Evolutionary conservation across 2,888 invertebrate genomes (phyloP), one percentile per base, ranked within the genome.

Genomic region (Drosophila prostipennis): DNA sequence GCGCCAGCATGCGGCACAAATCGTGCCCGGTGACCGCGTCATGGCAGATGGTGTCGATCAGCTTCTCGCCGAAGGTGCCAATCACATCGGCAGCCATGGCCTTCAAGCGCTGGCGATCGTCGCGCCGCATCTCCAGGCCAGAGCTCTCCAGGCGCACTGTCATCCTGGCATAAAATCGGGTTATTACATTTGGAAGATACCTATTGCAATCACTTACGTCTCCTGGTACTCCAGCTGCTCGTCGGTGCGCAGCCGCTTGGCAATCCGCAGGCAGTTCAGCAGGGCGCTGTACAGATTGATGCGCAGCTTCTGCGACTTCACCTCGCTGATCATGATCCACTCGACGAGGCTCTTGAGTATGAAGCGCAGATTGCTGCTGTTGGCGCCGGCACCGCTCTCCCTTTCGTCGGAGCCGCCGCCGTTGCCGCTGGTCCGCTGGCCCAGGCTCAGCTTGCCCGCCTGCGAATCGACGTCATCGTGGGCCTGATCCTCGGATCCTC

Each of bases 11-110:
- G 92, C 97, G 95, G 87, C 97, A 97, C 11, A 98, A 95, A 79
- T 98, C 97, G 89, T 97, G 97, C 0, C 97, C 97, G 1, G 96
- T 96, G 10, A 96, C 96, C 68, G 96, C 96, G 91, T 98, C 98
- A 57, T 96, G 95, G 78, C 97, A 97, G 56, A 98, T 91, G 37
- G 95, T 95, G 78, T 96, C 95, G 89, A 97, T 95, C 49, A 98
- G 91, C 86, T 95, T 95, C 74, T 96, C 96, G 0, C 97, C 97
- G 79, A 96, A 97, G 5, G 95, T 94, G 16, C 94, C 93, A 26
- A 97, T 93, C 0, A 95, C 94, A 74, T 95, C 94, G 19, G 94
- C 92, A 2, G 95, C 89, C 85, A 92, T 89, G 19, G 75, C 86
- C 54, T 58, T 72, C 7, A 77, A 88, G 0, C 56, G 83, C 7